Conservation (phyloP, 2,888 invertebrate species). For the Poecilobothrus nobilitatus region DNA sequence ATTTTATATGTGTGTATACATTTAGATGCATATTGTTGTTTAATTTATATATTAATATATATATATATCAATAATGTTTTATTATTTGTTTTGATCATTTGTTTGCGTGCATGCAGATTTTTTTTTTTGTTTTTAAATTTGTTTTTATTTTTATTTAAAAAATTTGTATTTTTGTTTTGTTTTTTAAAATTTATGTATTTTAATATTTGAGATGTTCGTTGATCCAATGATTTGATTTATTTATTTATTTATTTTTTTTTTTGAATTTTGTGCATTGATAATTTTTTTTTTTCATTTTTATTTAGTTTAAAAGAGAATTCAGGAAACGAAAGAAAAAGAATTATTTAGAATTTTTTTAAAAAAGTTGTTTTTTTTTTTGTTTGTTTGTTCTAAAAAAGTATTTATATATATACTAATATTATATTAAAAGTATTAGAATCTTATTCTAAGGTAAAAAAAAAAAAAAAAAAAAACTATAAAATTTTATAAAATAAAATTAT, state of each 20-base stretch:
- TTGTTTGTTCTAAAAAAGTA: neutral
- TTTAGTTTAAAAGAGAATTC: neutral
- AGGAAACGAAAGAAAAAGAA: conserved; percentile 6
- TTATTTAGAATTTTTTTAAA: neutral
- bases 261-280: neutral
- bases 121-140: neutral
- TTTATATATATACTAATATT: neutral
- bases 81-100: conserved; percentile 2
- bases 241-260: neutral
- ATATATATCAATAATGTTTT: conserved; percentile 13
- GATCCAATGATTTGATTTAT: neutral
- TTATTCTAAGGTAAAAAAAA: neutral
- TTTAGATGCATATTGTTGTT: conserved; percentile 15
- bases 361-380: neutral
- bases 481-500: conserved; percentile 12
- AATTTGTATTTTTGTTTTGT: neutral
- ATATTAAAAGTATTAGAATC: neutral
- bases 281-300: neutral
- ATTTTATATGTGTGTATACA: neutral
- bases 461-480: conserved; percentile 2
- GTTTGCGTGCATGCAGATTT: conserved; percentile 24
- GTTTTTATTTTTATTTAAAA: neutral
- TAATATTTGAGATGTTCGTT: neutral
- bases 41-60: too few relatives aligned
- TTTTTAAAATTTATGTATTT: neutral